phyloP scores from a whole-genome alignment of 2,113 vertebrate species.

The Trematocara marginatum region DNA sequence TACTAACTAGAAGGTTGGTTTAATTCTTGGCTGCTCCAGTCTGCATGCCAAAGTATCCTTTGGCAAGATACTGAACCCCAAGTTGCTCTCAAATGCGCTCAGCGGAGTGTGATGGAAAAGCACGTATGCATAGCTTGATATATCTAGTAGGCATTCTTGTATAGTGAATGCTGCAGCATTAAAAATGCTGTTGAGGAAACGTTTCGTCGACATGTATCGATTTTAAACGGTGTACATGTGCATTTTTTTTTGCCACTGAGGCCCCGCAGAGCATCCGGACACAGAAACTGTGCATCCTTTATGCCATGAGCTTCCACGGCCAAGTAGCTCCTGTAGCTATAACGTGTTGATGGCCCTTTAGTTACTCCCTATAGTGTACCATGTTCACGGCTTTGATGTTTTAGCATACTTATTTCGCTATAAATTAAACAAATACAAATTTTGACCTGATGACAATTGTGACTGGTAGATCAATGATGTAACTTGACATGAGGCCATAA shows the following conservation, averaged over 20 bases:
- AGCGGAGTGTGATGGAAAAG: not conserved
- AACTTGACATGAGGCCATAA: not conserved
- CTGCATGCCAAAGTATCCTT: not conserved
- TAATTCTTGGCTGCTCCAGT: not conserved
- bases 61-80: not conserved
- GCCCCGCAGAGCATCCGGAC: fast-evolving
- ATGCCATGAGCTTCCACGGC: not conserved
- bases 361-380: not conserved
- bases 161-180: not conserved
- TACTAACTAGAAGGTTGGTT: not conserved
- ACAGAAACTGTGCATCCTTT: not conserved
- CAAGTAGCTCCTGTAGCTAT: not conserved
- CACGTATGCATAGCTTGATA: not conserved
- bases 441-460: not conserved
- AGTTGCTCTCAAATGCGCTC: not conserved
- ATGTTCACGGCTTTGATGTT: not conserved
- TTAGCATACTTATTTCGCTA: not conserved
- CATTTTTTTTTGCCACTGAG: not conserved
- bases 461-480: not conserved
- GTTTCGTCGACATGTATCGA: not conserved
- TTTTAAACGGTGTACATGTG: not conserved
- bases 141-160: not conserved
- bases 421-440: not conserved
- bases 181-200: not conserved
- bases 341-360: not conserved